phyloP scores from a whole-genome alignment of 2,888 invertebrate genomes.

The Gibbula magus region DNA sequence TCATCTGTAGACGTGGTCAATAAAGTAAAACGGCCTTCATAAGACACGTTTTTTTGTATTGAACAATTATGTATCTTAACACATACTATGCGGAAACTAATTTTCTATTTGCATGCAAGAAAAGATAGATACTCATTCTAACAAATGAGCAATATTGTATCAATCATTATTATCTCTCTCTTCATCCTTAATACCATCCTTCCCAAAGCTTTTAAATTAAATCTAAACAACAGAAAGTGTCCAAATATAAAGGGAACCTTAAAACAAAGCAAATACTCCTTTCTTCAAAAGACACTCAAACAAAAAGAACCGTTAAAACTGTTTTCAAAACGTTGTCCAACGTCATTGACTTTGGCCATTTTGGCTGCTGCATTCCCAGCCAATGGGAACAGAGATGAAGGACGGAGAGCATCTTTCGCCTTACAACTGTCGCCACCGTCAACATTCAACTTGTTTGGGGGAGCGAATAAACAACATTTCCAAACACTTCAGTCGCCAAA shows the following conservation, averaged over 20 bases:
- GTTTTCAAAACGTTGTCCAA: not conserved
- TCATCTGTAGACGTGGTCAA: no score
- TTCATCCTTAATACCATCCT: not conserved
- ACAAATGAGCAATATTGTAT: no score
- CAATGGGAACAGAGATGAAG: not conserved
- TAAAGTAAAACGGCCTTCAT: no score
- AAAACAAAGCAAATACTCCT: conserved; percentile 11
- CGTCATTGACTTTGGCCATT: not conserved
- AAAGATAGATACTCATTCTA: no score
- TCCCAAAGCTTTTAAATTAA: not conserved
- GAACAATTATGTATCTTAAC: no score
- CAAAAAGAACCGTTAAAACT: not conserved
- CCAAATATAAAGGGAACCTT: not conserved
- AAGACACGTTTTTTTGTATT: no score
- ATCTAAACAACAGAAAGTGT: conserved; percentile 5
- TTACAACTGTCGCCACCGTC: not conserved
- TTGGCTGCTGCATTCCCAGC: not conserved
- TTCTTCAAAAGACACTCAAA: not conserved
- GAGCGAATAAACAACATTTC: not conserved
- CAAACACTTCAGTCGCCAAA: not conserved
- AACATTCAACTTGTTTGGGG: conserved; percentile 3
- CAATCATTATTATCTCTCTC: not conserved
- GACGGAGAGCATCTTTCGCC: not conserved
- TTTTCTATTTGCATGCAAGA: no score
- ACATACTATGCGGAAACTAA: no score